Base-by-base conservation (phyloP, 1,140 invertebrate genomes). In the Notospermus geniculatus region DNA sequence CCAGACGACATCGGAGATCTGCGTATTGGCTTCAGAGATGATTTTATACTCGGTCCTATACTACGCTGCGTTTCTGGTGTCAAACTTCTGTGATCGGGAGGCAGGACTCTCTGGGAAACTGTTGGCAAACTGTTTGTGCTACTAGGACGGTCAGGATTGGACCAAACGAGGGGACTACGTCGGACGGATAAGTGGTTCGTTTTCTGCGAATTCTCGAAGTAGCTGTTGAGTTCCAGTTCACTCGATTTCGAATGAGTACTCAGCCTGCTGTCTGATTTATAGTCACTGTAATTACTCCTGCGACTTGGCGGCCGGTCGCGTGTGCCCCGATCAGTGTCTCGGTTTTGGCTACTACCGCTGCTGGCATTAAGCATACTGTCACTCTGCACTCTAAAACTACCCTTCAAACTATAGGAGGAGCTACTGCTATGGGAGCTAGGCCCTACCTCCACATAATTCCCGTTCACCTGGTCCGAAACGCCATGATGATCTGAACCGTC, bases 381-480 rank as follows among this genome's bases (percentile, higher is more conserved):
- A 36, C 58, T 67, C 39, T 70, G 60, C 0, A 64, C 65, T 22
- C 60, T 63, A 59, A 71, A 71, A 23, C 71, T 66, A 13, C 68
- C 67, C 30, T 64, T 66, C 17, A 71, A 54, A 41, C 71, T 63
- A 28, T 54, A 60, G 0, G 29, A 7, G 23, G 4, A 5, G n/a
- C 5, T 27, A n/a, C 4, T n/a, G n/a, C 25, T 22, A 5, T 7
- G 5, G 4, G n/a, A 7, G 46, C 25, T 27, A 22, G 4, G 9
- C n/a, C 46, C 46, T 22, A 27, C 25, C n/a, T 50, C n/a, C 25
- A 7, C n/a, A 9, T 50, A 22, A 4, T 50, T 27, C 9, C n/a
- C 29, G 11, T 28, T 27, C 7, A 55, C 23, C 5, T 27, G 23
- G 5, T 27, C 2, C 7, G 54, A 30, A 7, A 27, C 25, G 11